These are phyloP conservation scores for Phenacoccus solenopsis DNA, from an alignment of 1,140 invertebrate genomes.

Conservation along the genomic window DNA sequence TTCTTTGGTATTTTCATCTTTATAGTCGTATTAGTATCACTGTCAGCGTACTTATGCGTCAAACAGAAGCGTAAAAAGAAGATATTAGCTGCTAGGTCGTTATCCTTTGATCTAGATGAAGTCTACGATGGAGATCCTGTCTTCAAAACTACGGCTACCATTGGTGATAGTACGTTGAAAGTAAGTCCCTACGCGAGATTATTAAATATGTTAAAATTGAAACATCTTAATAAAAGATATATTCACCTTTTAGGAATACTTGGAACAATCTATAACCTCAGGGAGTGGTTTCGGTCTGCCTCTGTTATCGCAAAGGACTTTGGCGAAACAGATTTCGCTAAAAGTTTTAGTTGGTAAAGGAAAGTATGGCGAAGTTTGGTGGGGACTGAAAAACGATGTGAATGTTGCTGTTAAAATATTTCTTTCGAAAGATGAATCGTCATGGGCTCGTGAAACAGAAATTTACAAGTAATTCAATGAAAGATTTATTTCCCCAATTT, in stretches of 20 bases:
- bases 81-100: not conserved
- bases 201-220: not conserved
- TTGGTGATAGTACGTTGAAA: not conserved
- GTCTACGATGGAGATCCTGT: not conserved
- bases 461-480: constrained; percentile 67
- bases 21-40: not conserved
- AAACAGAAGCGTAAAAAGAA: not conserved
- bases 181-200: no score
- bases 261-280: constrained; percentile 38
- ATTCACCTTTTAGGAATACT: not conserved
- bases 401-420: constrained; percentile 86
- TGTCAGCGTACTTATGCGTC: no score
- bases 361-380: constrained; percentile 78
- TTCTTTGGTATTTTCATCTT: not conserved
- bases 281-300: constrained; percentile 75
- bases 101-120: not conserved
- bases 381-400: constrained; percentile 72
- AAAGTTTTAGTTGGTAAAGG: constrained; percentile 70
- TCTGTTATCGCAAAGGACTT: constrained; percentile 59
- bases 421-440: constrained; percentile 75
- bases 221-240: not conserved
- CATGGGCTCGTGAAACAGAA: constrained; percentile 79
- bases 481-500: no score
- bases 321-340: constrained; percentile 62
- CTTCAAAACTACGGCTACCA: not conserved